Conservation (phyloP, 2,888 invertebrate genomes). For the Diaphora mendica region DNA sequence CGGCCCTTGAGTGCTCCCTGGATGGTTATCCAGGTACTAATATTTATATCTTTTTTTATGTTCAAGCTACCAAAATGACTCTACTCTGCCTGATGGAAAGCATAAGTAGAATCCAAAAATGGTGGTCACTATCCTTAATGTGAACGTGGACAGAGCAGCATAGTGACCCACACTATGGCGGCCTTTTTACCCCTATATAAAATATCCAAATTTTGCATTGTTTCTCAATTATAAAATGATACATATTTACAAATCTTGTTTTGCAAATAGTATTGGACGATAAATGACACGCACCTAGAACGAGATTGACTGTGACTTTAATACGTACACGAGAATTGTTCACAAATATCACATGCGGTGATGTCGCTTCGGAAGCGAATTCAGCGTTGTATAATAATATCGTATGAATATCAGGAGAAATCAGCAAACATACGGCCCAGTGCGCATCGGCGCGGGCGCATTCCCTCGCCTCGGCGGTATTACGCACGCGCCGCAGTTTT, state of each 20-base stretch:
- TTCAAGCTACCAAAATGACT: too few species aligned
- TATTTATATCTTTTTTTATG: too few species aligned
- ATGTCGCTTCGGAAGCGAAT: conserved; percentile 28
- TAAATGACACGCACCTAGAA: not conserved
- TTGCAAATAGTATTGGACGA: not conserved
- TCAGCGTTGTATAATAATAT: conserved; percentile 51
- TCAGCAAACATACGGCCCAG: conserved; percentile 29
- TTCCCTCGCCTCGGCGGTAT: conserved; percentile 33
- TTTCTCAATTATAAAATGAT: not conserved
- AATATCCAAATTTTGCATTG: too few species aligned
- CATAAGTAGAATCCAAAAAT: too few species aligned
- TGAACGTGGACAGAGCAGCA: too few species aligned
- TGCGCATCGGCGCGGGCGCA: conserved; percentile 31
- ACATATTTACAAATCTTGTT: not conserved
- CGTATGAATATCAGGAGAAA: conserved; percentile 50
- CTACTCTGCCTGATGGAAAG: too few species aligned
- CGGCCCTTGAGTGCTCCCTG: too few species aligned
- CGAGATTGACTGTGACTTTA: not conserved
- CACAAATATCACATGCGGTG: conserved; percentile 8
- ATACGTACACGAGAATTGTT: not conserved
- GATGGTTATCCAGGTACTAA: too few species aligned
- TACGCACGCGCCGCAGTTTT: conserved; percentile 38
- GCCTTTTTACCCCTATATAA: too few species aligned
- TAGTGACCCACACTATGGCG: too few species aligned
- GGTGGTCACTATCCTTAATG: too few species aligned